These are phyloP conservation scores for Leucophenga varia DNA, from an alignment of 1,140 invertebrate genomes.

Conservation along the genomic window DNA sequence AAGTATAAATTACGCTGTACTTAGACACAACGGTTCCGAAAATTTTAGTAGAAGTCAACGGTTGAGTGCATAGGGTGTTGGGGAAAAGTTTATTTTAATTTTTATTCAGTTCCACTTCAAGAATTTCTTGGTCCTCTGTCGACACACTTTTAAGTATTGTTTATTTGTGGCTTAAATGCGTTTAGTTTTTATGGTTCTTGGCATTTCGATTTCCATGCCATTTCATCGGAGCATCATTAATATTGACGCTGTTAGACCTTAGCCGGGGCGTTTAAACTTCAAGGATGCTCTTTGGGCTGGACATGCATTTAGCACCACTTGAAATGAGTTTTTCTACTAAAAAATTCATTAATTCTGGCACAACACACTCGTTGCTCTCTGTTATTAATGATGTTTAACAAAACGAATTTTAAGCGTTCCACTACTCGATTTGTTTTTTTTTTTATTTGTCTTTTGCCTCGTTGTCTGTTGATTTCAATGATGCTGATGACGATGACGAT, in stretches of 20 bases:
- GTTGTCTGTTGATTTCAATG: slow-evolving; percentile 15
- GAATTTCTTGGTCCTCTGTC: slow-evolving; percentile 17
- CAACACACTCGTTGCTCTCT: slow-evolving; percentile 41
- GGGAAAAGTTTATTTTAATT: too few relatives aligned
- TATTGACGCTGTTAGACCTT: slow-evolving; percentile 16
- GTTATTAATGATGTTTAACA: slow-evolving; percentile 57
- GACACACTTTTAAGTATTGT: slow-evolving; percentile 45
- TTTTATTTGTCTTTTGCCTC: slow-evolving; percentile 12
- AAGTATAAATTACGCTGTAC: slow-evolving; percentile 11
- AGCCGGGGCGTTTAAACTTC: not conserved
- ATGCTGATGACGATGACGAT: slow-evolving; percentile 13
- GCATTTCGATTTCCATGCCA: slow-evolving; percentile 18
- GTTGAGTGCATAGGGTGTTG: slow-evolving; percentile 4
- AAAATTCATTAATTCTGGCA: slow-evolving; percentile 44
- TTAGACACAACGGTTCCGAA: slow-evolving; percentile 37
- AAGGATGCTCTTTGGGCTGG: slow-evolving; percentile 28
- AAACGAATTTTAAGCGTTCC: slow-evolving; percentile 25
- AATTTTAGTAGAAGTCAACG: too few relatives aligned
- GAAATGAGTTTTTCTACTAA: slow-evolving; percentile 29
- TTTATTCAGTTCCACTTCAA: too few relatives aligned
- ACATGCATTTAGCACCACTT: slow-evolving; percentile 49
- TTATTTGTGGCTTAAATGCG: slow-evolving; percentile 24
- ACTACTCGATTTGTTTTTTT: slow-evolving; percentile 9
- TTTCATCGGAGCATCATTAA: slow-evolving; percentile 37
- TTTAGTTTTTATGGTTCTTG: slow-evolving; percentile 25